Evolutionary conservation across 2,797 vertebrate genomes (phyloP).

Genomic region (Notolabrus celidotus): DNA sequence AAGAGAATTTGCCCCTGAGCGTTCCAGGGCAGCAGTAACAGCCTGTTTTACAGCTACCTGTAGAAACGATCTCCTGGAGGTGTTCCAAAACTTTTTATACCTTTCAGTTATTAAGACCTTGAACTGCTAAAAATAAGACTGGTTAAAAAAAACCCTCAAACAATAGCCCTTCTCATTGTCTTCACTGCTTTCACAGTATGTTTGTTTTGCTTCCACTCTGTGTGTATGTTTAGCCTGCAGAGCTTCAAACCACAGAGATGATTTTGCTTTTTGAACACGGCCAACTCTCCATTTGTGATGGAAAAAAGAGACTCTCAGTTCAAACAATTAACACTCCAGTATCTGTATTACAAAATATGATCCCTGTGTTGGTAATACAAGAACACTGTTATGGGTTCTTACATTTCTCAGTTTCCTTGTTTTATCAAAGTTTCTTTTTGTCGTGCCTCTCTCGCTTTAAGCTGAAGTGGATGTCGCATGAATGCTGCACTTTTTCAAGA

Average conservation of each 20-base stretch:
- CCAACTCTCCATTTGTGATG: not conserved
- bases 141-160: not conserved
- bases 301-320: constrained; percentile 2
- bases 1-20: no score
- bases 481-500: constrained; percentile 31
- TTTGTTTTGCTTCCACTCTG: constrained; percentile 15
- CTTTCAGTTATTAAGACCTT: no score
- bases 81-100: no score
- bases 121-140: not conserved
- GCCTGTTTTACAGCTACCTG: no score
- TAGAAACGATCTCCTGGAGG: no score
- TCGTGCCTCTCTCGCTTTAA: constrained; percentile 29
- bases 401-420: constrained; percentile 11
- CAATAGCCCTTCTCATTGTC: not conserved
- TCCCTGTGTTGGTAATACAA: constrained; percentile 8
- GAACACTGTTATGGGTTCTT: constrained; percentile 22
- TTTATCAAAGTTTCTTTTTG: constrained; percentile 37
- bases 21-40: no score
- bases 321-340: not conserved
- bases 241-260: constrained; percentile 13
- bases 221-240: constrained; percentile 11
- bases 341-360: not conserved
- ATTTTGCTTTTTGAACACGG: not conserved
- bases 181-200: constrained; percentile 6
- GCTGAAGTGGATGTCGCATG: constrained; percentile 31